Percentiles rank a stretch among this genome's conserved stretches.
phyloP scores from a whole-genome alignment of 1,140 invertebrate genomes.

The Drosophila suzukii region DNA sequence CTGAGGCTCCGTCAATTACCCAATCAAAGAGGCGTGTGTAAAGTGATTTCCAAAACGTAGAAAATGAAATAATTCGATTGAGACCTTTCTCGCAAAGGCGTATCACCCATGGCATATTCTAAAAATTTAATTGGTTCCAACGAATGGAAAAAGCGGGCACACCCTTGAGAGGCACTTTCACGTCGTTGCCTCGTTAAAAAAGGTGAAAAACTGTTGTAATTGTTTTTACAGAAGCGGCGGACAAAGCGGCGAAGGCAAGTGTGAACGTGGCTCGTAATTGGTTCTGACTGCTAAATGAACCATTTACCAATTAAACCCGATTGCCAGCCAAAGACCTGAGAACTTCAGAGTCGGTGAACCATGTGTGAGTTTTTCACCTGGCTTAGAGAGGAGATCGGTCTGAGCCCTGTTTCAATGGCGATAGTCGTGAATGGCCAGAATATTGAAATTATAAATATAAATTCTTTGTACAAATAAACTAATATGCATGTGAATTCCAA shows the following conservation, averaged over 20 bases:
- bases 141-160: slow-evolving; percentile 24
- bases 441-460: not conserved
- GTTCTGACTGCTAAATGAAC: slow-evolving; percentile 82
- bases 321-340: slow-evolving; percentile 52
- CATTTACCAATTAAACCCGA: slow-evolving; percentile 80
- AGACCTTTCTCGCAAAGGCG: slow-evolving; percentile 18
- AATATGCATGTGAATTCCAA: too few relatives aligned
- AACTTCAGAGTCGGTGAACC: not conserved
- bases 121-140: slow-evolving; percentile 57
- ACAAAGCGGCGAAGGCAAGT: slow-evolving; percentile 19
- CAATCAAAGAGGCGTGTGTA: slow-evolving; percentile 57
- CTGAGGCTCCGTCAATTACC: slow-evolving; percentile 43
- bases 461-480: too few relatives aligned
- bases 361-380: slow-evolving; percentile 25
- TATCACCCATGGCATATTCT: slow-evolving; percentile 12
- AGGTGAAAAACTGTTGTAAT: slow-evolving; percentile 76
- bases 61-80: slow-evolving; percentile 48
- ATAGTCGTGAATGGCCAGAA: not conserved
- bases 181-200: slow-evolving; percentile 50
- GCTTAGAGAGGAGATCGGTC: slow-evolving; percentile 14
- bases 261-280: slow-evolving; percentile 62
- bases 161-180: slow-evolving; percentile 42
- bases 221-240: slow-evolving; percentile 54
- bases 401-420: not conserved
- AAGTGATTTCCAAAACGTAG: slow-evolving; percentile 21